Base-by-base conservation (phyloP, 2,113 vertebrate species). In the Sprattus sprattus region DNA sequence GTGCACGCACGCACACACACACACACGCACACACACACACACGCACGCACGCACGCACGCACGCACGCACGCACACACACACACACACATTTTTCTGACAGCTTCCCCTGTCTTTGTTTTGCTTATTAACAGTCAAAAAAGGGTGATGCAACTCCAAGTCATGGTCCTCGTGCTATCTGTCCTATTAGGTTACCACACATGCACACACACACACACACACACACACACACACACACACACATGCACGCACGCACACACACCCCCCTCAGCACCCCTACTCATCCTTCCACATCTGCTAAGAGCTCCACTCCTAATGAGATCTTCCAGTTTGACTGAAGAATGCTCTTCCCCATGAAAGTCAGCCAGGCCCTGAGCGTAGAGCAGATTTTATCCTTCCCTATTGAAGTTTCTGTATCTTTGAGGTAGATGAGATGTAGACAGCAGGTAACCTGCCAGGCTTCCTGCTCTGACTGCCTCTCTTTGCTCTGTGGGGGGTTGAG, bases 91-190 rank as follows among this genome's bases (percentile, higher is more conserved):
- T 44, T 6, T 32, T 44, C 28, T 71, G 64, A 20, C 54, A 60
- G 54, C 54, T 22, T 60, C 28, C 25, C 25, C 64, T 64, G n/a
- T 78, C 71, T 78, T 78, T 78, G 71, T 78, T 78, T 78, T 78
- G 71, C 71, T 78, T 80, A 50, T 87, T 75, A 54, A 16, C 47
- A 82, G 20, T 71, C 7, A 82, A 82, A 50, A 82, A 20, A 60
- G 84, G 22, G 25, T 54, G 81, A 82, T 87, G 39, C 32, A 82
- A 78, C 64, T 64, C 84, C 60, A 81, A 88, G 84, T 88, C 84
- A 85, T 84, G 13, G 28, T 10, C 64, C 9, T 39, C 32, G 6
- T 83, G 54, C 54, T 49, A 28, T 28, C 67, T 80, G 81, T 86
- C 16, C 60, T 78, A 32, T 18, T 45, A 45, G 28, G 71, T 75